Base-by-base conservation (phyloP, 2,888 invertebrate genomes). In the Macropis europaea region DNA sequence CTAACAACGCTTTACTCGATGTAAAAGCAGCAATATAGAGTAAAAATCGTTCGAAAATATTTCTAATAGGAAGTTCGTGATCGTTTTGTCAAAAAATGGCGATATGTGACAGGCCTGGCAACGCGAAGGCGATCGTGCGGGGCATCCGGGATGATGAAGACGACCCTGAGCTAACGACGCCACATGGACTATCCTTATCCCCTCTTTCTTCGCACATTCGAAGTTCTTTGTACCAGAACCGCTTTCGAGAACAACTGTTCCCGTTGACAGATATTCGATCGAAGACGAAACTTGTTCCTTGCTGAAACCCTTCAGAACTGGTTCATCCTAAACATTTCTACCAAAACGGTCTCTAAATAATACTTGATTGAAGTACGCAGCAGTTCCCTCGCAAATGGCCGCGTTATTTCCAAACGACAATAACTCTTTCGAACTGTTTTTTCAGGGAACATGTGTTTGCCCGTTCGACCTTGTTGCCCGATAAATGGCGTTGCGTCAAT, bases 111-210 rank as follows among this genome's bases (percentile, higher is more conserved):
- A 4, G 5, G 26, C 15, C 22, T 34, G 6, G 0, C 6, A 45
- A 26, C 3, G 0, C 7, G 5, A 32, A 45, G 17, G 26, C 15
- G 28, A 13, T 45, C 28, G 42, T 22, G 32, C 68, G 6, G 47
- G 70, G 70, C 30, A 15, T 54, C 17, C 6, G 4, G 26, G 22
- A 34, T 11, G 48, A 42, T 13, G 43, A 45, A 36, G 38, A 38
- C 69, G 70, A 56, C 19, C 70, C 70, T 71, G 70, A 69, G 34
- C 61, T 69, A 69, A 69, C 70, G 24, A 71, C 54, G 42, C 69
- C 43, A 45, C 45, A 73, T 63, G 73, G 36, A 40, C 53, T 63
- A 19, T 56, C 45, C 56, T 56, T 57, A 38, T 28, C 42, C 40
- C 52, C 61, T 28, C 47, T 43, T 38, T 38, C 13, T 13, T n/a